Evolutionary conservation across 1,140 invertebrate species (phyloP), one percentile per base, ranked within the genome.

Genomic region (Caerostris extrusa): DNA sequence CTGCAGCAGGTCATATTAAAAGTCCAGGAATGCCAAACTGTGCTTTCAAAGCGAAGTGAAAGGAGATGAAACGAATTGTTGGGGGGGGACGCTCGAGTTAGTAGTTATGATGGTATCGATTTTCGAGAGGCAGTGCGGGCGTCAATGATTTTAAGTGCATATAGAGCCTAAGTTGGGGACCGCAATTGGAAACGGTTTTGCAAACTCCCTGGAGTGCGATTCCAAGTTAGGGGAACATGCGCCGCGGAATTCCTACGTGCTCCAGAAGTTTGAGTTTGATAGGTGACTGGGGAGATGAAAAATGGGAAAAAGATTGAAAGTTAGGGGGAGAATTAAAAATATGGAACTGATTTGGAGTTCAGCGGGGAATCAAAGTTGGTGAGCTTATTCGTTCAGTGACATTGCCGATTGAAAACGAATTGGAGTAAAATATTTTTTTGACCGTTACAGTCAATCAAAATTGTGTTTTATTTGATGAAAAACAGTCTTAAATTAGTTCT

Each of bases 101-200:
- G 87, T 89, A 53, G 87, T 89, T 89, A 71, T 89, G 87, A 71
- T 89, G 53, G 14, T 89, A 89, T 89, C 87, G 87, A 89, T 89
- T 89, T 69, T 64, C 53, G 87, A n/a, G 50, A 53, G 87, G 55
- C 50, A 55, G 67, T 5, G 71, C 34, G 85, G 61, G 64, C 87
- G 87, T 69, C 53, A 89, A 69, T 89, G 61, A 61, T 67, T 89
- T 89, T 89, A 89, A 69, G 87, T 57, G 71, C 61, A 71, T 67
- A 77, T 55, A 58, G n/a, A 85, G 82, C 82, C 55, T 56, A 57
- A n/a, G 55, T 58, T 12, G 82, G 17, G 55, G 55, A 19, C 82
- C 55, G 55, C 55, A 85, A 85, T 77, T 77, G 71, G 71, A 77
- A 77, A 53, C 34, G 71, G 71, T 77, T 77, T 77, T 77, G 50